Conservation (phyloP, 2,113 vertebrate genomes). For the Neolamprologus ventralis region DNA sequence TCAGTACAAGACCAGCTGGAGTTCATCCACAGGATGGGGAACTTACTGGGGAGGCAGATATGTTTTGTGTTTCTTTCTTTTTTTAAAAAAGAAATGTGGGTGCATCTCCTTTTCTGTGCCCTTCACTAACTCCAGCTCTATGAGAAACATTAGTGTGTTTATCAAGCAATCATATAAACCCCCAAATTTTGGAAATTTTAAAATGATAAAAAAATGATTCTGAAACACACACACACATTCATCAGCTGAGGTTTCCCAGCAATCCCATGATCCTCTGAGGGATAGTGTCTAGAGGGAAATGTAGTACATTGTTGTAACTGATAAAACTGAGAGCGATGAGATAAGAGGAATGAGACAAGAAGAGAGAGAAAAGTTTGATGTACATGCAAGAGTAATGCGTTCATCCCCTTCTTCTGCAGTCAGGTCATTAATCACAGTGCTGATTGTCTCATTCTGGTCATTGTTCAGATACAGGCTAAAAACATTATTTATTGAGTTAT, state of each 20-base stretch:
- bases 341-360: too few species aligned
- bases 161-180: not conserved
- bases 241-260: not conserved
- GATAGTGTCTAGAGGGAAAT: not conserved
- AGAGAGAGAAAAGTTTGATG: not conserved
- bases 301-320: not conserved
- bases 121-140: not conserved
- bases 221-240: not conserved
- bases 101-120: not conserved
- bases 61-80: not conserved
- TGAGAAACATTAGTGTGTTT: not conserved
- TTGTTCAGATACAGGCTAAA: not conserved
- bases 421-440: not conserved
- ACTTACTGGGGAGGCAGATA: not conserved
- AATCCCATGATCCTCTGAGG: not conserved
- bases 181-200: not conserved
- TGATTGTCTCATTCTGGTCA: not conserved
- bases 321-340: accelerated
- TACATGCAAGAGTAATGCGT: not conserved
- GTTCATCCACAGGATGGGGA: not conserved
- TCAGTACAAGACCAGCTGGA: not conserved
- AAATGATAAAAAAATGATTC: not conserved
- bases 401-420: not conserved
- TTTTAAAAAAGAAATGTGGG: not conserved
- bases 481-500: not conserved